A percentile compares a stretch with the other conserved stretches of the same genome.
These are phyloP conservation scores for Edolisoma coerulescens DNA, from an alignment of 2,113 vertebrate genomes.

Conservation along the genomic window DNA sequence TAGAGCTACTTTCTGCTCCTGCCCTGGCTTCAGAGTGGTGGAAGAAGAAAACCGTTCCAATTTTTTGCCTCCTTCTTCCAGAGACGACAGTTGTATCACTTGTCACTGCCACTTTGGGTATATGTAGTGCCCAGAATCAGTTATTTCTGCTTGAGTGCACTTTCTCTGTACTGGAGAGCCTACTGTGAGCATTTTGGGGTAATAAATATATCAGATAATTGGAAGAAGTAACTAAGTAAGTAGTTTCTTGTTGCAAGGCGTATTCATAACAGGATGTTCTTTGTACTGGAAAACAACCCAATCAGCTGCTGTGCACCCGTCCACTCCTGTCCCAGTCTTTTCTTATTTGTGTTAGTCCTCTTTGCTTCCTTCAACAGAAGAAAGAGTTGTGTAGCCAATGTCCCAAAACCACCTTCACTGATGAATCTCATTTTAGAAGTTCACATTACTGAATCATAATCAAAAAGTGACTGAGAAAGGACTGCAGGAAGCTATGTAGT, in stretches of 20 bases:
- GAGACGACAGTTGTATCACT: not conserved
- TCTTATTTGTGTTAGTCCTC: not conserved
- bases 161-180: fast-evolving
- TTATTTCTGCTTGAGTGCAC: not conserved
- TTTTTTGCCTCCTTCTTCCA: not conserved
- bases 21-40: not conserved
- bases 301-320: not conserved
- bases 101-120: not conserved
- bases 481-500: not conserved
- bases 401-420: not conserved
- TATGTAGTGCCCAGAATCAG: not conserved
- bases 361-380: not conserved
- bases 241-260: not conserved
- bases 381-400: not conserved
- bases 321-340: not conserved
- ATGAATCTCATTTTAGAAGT: not conserved
- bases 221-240: not conserved
- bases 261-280: not conserved
- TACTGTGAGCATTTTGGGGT: not conserved
- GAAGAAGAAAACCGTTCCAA: not conserved
- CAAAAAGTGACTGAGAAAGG: not conserved
- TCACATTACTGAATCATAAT: not conserved
- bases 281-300: no score
- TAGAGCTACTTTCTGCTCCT: not conserved
- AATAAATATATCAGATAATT: not conserved